Evolutionary conservation across 2,113 vertebrate species (phyloP), one percentile per base, ranked within the genome.

Genomic region (Cyprinodon tularosa): DNA sequence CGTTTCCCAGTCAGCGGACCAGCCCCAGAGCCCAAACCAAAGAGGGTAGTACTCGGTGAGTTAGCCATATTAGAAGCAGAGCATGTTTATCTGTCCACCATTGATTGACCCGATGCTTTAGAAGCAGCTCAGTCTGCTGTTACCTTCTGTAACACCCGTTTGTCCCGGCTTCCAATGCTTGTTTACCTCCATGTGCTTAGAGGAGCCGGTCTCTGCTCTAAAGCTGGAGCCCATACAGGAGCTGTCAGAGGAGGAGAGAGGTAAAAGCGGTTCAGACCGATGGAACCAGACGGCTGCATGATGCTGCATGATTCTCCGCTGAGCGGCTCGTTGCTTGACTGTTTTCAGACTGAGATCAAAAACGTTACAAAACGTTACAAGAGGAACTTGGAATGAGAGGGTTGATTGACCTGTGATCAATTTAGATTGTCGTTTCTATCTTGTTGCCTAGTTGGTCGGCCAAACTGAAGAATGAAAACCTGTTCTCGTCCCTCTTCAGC

Each of bases 191-290:
- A 85, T 10, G 12, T 10, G 39, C 62, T 63, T 94, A 98, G 97
- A 97, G 84, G 96, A 97, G 93, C 85, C 94, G 50, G 92, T 86
- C 84, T 93, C 94, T 68, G 91, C 94, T 86, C 94, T 93, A 92
- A 92, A 96, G 84, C 94, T 98, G 96, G 96, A 99, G 83, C 96
- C 97, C 81, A 98, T 98, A 94, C 95, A 96, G 94, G 98, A 98
- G 91, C 94, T 98, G 93, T 96, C 96, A 91, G 97, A 99, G 90
- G 96, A 98, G 92, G 97, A 98, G 82, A 96, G 95, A 98, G 97
- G 97, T 98, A 97, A 74, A 57, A 50, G 84, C 66, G 48, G 37
- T 0, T 15, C 0, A 45, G 66, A 48, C 29, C 20, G 59, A 37
- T 53, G 53, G 57, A 85, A 68, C 65, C 44, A 40, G 20, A 70